These are phyloP conservation scores for Eulimnadia texana DNA, from an alignment of 1,140 invertebrate genomes.

Conservation along the genomic window DNA sequence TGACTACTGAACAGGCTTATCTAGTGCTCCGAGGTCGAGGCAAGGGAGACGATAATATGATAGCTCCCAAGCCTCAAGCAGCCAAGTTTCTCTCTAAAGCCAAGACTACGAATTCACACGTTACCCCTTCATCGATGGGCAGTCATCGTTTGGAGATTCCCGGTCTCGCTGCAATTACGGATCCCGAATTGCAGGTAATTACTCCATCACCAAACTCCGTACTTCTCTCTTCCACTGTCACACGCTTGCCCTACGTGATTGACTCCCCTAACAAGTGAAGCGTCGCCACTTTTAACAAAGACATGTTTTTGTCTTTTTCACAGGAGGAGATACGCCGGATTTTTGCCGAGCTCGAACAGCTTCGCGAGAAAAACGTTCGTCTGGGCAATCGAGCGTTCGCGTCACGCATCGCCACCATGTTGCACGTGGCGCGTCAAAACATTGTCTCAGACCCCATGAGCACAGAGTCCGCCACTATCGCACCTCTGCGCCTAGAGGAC, in stretches of 20 bases:
- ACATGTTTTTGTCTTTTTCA: conserved; percentile 22
- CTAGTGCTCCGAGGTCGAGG: conserved; percentile 36
- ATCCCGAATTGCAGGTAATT: conserved; percentile 46
- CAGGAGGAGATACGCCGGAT: conserved; percentile 71
- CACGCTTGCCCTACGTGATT: too few relatives aligned
- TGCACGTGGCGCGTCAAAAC: conserved; percentile 32
- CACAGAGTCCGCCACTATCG: conserved; percentile 20
- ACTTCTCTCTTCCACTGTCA: too few relatives aligned
- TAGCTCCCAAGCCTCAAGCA: conserved; percentile 39
- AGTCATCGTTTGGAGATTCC: conserved; percentile 20
- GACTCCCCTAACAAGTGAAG: too few relatives aligned
- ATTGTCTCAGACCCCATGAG: conserved; percentile 17
- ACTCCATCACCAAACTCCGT: neutral
- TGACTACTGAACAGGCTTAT: conserved; percentile 38
- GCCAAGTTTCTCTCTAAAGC: conserved; percentile 51
- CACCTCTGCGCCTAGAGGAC: conserved; percentile 9
- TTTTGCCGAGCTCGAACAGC: conserved; percentile 57
- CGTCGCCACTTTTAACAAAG: too few relatives aligned
- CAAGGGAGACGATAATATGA: conserved; percentile 33
- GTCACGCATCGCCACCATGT: conserved; percentile 63
- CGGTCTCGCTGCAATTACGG: conserved; percentile 28
- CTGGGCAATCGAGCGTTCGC: conserved; percentile 50
- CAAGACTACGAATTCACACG: conserved; percentile 37
- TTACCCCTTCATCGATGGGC: conserved; percentile 10
- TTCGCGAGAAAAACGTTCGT: conserved; percentile 62